Base-by-base conservation (phyloP, 1,140 invertebrate genomes). In the Drosophila paulistorum region DNA sequence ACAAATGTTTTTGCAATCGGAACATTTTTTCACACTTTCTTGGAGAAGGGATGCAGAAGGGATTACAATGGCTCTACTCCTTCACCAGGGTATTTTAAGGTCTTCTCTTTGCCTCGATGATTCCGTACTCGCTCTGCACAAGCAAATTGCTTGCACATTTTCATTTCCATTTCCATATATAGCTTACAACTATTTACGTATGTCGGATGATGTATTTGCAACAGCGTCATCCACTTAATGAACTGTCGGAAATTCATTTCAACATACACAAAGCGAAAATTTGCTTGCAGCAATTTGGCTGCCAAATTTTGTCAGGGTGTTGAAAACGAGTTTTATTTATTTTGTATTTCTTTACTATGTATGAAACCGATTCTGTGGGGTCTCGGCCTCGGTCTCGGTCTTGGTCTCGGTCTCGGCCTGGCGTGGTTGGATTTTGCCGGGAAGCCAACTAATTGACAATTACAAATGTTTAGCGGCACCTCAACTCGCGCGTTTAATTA, bases 401-500 rank as follows among this genome's bases (percentile, higher is more conserved):
- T 14, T 1, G 65, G 35, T 17, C 51, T 67, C 11, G 4, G 17
- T 17, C 41, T 67, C 11, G 10, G 59, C 3, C 10, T 23, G 37
- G 10, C 3, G 23, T 26, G 3, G 35, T 60, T 39, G 3, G 58
- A 39, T 60, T 60, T 30, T 48, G 11, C 39, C 64, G 74, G 59
- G 77, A 71, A 65, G 45, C 61, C 55, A 37, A 48, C 58, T 71
- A 77, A 77, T 77, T 77, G 74, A 77, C 74, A 77, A 39, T 51
- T 77, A 77, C 74, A 77, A 66, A 62, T 77, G 74, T 77, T 77
- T 39, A 35, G 59, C 37, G 39, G n/a, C 74, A 71, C 48, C 74
- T 62, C 39, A 77, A 71, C 23, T 77, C 63, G 60, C 20, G 30
- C 9, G 41, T 30, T 77, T 51, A 74, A 74, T 69, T 74, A 69